Evolutionary conservation across 2,888 invertebrate genomes (phyloP), one percentile per base, ranked within the genome.

Genomic region (Hipparchia sbordonii): DNA sequence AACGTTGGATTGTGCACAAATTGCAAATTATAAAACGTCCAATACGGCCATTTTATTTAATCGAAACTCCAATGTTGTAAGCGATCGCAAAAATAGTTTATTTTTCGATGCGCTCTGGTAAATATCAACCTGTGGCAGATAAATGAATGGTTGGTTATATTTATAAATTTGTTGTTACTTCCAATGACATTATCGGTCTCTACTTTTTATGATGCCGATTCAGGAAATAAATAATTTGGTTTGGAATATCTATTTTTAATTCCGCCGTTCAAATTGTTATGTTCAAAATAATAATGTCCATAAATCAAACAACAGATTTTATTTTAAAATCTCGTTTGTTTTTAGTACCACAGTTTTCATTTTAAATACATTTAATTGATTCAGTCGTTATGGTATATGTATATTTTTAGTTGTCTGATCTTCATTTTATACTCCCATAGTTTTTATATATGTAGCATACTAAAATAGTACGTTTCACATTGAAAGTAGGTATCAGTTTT

Each of bases 1-100:
- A 74, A 77, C 73, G 74, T 73, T 76, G 74, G 74, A 77, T 72
- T 74, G 68, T 74, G 74, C 74, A 74, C 62, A 74, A 76, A 72
- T 76, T 76, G 74, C 71, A 70, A 76, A 74, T 76, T 76, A 72
- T 76, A 76, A 74, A 74, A 72, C 68, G 61, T 70, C 67, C 68
- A 72, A 76, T 76, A 74, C 68, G 60, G 68, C 10, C 68, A 71
- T 76, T 76, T 76, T 62, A 69, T 76, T 74, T 57, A 62, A 71
- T 67, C 48, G 54, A 46, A 66, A 51, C 70, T 63, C 48, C 62
- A 71, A 71, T 13, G 67, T 33, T 54, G 39, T 7, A 48, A 68
- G 57, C 60, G 61, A 23, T 74, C 51, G 61, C 51, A 52, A 56
- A 45, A 72, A 72, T 48, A 61, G 59, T 71, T 68, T 48, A 39